phyloP scores from a whole-genome alignment of 2,113 vertebrate species.

The Otis tarda region DNA sequence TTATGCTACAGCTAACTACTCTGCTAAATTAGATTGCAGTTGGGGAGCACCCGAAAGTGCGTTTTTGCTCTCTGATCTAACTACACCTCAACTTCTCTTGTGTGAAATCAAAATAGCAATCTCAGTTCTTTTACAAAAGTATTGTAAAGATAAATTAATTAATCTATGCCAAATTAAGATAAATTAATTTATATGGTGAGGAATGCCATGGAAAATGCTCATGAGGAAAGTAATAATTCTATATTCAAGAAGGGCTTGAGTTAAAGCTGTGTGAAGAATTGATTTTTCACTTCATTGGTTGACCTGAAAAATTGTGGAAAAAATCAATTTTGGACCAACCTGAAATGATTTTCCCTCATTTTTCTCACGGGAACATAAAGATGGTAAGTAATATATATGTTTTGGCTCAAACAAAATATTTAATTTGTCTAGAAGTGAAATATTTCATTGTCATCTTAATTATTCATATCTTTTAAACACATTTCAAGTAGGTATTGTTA shows the following conservation, averaged over 20 bases:
- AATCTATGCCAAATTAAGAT: constrained; percentile 58
- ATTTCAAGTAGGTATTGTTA: neutral
- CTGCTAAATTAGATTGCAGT: neutral
- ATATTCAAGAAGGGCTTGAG: constrained; percentile 49
- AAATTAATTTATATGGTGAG: constrained; percentile 54
- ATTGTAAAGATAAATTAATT: constrained; percentile 53
- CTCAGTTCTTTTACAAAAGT: neutral
- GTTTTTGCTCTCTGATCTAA: neutral
- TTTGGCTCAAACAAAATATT: neutral
- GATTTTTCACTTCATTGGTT: constrained; percentile 63
- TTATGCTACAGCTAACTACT: neutral
- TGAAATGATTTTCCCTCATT: constrained; percentile 56
- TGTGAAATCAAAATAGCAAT: constrained; percentile 3
- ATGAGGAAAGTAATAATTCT: constrained; percentile 55
- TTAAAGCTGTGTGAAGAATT: constrained; percentile 63
- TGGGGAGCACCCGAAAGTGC: neutral
- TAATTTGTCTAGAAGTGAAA: neutral
- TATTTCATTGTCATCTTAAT: neutral
- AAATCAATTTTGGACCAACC: constrained; percentile 62
- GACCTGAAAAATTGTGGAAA: constrained; percentile 69
- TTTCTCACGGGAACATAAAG: constrained; percentile 37
- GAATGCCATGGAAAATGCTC: constrained; percentile 54
- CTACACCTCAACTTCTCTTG: neutral
- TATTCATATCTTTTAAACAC: neutral
- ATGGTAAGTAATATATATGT: neutral